Percentiles rank a stretch among this genome's conserved stretches.
phyloP scores from a whole-genome alignment of 2,797 vertebrate species.

The Cebuella pygmaea region DNA sequence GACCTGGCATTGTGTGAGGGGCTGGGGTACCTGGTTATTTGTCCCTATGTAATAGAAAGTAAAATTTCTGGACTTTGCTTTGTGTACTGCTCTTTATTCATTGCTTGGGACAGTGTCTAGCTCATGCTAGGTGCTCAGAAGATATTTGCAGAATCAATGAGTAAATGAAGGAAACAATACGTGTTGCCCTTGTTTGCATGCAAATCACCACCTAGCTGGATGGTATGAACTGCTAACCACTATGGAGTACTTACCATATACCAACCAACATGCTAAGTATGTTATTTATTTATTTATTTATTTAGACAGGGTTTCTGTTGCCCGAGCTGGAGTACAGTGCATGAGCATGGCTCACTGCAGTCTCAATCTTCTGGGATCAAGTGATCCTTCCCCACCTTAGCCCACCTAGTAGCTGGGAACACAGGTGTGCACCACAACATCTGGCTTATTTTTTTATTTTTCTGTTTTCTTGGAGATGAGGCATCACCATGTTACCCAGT shows the following conservation, averaged over 20 bases:
- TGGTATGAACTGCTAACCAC: neutral
- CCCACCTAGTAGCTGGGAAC: too few relatives aligned
- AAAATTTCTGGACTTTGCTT: neutral
- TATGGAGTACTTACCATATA: neutral
- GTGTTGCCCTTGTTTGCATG: neutral
- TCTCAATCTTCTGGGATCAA: neutral
- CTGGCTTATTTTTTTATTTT: neutral
- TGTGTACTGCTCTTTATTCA: neutral
- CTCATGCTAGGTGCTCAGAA: neutral
- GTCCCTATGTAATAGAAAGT: neutral
- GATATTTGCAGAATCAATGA: neutral
- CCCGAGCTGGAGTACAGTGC: neutral
- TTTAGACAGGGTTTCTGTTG: neutral
- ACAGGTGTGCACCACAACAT: neutral
- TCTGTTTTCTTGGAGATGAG: neutral
- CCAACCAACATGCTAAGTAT: neutral
- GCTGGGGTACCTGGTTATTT: neutral
- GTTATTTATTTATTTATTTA: neutral
- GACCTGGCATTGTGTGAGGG: accelerated
- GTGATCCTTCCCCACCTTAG: neutral
- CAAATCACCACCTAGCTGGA: accelerated
- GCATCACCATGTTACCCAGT: neutral
- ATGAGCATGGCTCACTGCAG: neutral
- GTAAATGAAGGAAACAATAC: neutral
- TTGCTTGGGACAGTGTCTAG: neutral